Base-by-base conservation (phyloP, 2,888 invertebrate species). In the Germaria angustata region DNA sequence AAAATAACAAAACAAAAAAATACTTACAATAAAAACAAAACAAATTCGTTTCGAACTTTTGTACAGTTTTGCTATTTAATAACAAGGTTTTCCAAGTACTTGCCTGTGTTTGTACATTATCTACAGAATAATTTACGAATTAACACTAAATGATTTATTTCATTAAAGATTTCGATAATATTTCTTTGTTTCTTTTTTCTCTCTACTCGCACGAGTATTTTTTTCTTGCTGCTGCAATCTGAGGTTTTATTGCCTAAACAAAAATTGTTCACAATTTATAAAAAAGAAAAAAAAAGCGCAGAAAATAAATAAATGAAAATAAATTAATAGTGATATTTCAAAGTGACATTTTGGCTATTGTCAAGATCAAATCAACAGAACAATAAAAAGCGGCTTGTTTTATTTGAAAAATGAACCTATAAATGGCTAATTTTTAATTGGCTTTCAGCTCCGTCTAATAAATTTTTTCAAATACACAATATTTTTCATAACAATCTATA, bases 321-420 rank as follows among this genome's bases (percentile, higher is more conserved):
- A 71, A 80, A 76, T 80, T 76, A 77, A 77, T 72, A 57, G 71
- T 77, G 59, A 81, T 81, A 77, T 72, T 81, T 81, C 71, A 77
- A 81, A 81, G 68, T 81, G 77, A 72, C 77, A 77, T 77, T 77
- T 80, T 65, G 55, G 71, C 55, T 80, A 76, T 80, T 81, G 76
- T 81, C 68, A 81, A 81, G 81, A 81, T 81, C 81, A 72, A 61
- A 81, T 81, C 81, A 72, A 61, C 66, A 77, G 68, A 66, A 55
- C 72, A 81, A 71, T 72, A 53, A 72, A 77, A 72, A 73, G 81
- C 81, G 81, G 81, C 73, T 78, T 46, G 24, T 55, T 78, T 81
- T 73, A 44, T 73, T 80, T 81, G 34, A 53, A 53, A 53, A 28
- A 41, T n/a, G 28, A 73, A 69, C 55, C 73, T n/a, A 69, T 63